Percentiles rank a stretch among this genome's conserved stretches.
Evolutionary conservation across 2,797 vertebrate genomes (phyloP).

Genomic region (Liparis tanakae): DNA sequence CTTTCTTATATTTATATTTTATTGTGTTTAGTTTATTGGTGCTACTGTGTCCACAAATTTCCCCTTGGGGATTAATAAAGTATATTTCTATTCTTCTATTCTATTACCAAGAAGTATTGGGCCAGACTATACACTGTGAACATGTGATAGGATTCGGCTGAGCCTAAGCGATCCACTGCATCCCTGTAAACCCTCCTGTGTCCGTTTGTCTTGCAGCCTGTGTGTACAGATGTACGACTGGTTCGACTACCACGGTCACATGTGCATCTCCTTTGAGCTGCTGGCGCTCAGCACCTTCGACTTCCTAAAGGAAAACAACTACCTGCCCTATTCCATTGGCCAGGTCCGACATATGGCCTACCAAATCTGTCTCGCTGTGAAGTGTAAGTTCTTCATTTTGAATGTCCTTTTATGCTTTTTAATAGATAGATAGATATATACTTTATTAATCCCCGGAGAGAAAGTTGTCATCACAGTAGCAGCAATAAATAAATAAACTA

Average conservation of each 20-base stretch:
- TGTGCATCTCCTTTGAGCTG: slow-evolving; percentile 98
- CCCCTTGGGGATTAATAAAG: too few species aligned
- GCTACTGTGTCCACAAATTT: too few species aligned
- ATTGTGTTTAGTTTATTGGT: too few species aligned
- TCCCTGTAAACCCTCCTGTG: neutral
- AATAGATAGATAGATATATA: too few species aligned
- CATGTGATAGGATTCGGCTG: neutral
- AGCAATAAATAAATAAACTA: too few species aligned
- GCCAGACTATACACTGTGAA: neutral
- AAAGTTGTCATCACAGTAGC: too few species aligned
- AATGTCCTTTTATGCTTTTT: neutral
- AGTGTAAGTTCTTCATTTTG: slow-evolving; percentile 87
- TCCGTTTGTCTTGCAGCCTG: slow-evolving; percentile 81
- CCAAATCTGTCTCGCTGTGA: slow-evolving; percentile 96
- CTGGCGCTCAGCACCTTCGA: slow-evolving; percentile 98
- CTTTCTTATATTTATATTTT: too few species aligned
- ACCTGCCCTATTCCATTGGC: slow-evolving; percentile 94
- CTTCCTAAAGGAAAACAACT: slow-evolving; percentile 99
- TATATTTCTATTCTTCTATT: too few species aligned
- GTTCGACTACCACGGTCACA: slow-evolving; percentile 99
- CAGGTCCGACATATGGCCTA: slow-evolving; percentile 98
- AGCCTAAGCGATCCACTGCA: neutral
- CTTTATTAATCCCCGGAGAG: too few species aligned
- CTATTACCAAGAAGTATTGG: neutral
- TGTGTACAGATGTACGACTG: slow-evolving; percentile 99